Base-by-base conservation (phyloP, 92 coral and sea anemone species). In the Blastomussa wellsi region DNA sequence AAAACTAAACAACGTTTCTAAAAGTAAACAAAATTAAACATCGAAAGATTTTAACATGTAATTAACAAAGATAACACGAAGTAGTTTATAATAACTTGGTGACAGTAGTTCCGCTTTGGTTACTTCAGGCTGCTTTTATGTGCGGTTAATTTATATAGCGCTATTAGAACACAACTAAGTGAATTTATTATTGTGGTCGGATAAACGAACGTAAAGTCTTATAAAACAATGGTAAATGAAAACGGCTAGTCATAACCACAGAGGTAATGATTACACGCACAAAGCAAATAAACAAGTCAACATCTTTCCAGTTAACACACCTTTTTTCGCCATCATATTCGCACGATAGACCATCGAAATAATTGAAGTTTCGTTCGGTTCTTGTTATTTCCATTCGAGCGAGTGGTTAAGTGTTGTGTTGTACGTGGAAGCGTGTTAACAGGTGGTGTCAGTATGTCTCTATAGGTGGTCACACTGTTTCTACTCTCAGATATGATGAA, bases 381-480 rank as follows among this genome's bases (percentile, higher is more conserved):
- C 3, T 60, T 75, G 87, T 42, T 28, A 41, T 31, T 83, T 75
- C 81, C 87, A 74, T 74, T 16, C 60, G 74, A 28, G 44, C 44
- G 41, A 62, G 29, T 2, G 71, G 13, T 36, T 69, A 19, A 29
- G 47, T 82, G 64, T 77, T 51, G 6, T 17, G 79, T 17, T 59
- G 60, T 35, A 74, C 80, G 73, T 74, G 80, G 79, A 57, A 57
- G 47, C 62, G 80, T 57, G 81, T 75, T 59, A 83, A 14, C 87
- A 83, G 87, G 87, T 83, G 87, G 87, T 44, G 15, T 44, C 44
- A 59, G 62, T 83, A 24, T 83, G 48, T 57, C 36, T 59, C 68
- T 29, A 74, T 74, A 15, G 87, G 87, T 83, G 87, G 87, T 83
- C 87, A 75, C 49, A 53, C 22, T 83, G 87, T 83, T 83, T 74